Evolutionary conservation across 2,888 invertebrate species (phyloP), one percentile per base, ranked within the genome.

Genomic region (Laspeyria flexula): DNA sequence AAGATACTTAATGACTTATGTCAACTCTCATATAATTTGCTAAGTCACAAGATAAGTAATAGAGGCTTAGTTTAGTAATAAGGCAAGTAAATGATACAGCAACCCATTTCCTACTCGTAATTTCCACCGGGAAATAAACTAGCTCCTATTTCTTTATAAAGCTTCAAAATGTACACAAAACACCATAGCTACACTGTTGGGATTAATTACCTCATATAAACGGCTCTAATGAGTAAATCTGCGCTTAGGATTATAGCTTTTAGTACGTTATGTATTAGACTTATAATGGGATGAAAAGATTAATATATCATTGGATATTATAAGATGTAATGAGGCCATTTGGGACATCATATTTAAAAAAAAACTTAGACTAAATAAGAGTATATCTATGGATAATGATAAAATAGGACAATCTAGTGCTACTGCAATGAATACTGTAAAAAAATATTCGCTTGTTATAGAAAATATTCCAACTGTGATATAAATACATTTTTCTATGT

Each of bases 101-200:
- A 35, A 11, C n/a, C 41, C 13, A 47, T 40, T 27, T 40, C 25
- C 40, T 40, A 9, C 7, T 18, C 15, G 35, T 47, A 35, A 47
- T 47, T 47, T 41, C 34, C 47, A 47, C 30, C n/a, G 41, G 40
- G 47, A 47, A 46, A 41, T 35, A 41, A 47, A 47, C 41, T 30
- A 47, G 34, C 21, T 41, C 41, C 11, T 47, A 41, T 41, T 41
- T 41, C 47, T 47, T 47, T 30, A 35, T 35, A 34, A 12, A 13
- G 38, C 12, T 38, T 39, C 33, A 49, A 38, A 37, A 27, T 31
- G 29, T 35, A 34, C 25, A 30, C 16, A 35, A 37, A 29, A 37
- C 10, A 23, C 4, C 23, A 27, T 15, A 41, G 27, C 13, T 0
- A 30, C 33, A 27, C 23, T 3, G 15, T 33, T 12, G 3, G 18